Base-by-base conservation (phyloP, 2,888 invertebrate species). In the Cantharis nigra region DNA sequence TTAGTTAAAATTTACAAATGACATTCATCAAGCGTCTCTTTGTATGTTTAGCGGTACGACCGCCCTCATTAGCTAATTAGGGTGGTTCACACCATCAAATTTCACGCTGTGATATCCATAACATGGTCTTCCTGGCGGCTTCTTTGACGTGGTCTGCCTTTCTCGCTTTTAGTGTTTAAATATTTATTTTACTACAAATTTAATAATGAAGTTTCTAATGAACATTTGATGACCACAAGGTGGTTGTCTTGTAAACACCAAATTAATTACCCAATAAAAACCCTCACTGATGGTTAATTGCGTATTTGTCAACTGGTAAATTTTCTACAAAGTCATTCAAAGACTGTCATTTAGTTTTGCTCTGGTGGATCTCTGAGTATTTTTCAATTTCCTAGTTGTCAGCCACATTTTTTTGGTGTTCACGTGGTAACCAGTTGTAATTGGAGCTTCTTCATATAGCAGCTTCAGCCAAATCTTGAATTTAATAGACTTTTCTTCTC, bases 41-140 rank as follows among this genome's bases (percentile, higher is more conserved):
- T 49, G 49, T 49, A 49, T 49, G 49, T 3, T n/a, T 49, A 9
- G 7, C 23, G 26, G 23, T 67, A 23, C 20, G 65, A 67, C 65
- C 72, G 14, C 75, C 75, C 75, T 78, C 72, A 85, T 85, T 85
- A 84, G 83, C 82, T 85, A 85, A 85, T 85, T 85, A 85, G 84
- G 81, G 78, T 76, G 81, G 82, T 83, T 84, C 85, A 82, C 84
- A 84, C 84, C 80, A 81, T 79, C 82, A 79, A 83, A 85, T 85
- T 85, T 85, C 84, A 85, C 81, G 85, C 80, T 80, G 70, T 77
- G 80, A 79, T 77, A 78, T 76, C 80, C 79, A 72, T 72, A 79
- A 80, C 78, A 76, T 70, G 69, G 63, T 76, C 72, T 80, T 80
- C 80, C 80, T 77, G 80, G 80, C 80, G 81, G 80, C 71, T 69